Evolutionary conservation across 1,140 invertebrate species (phyloP).

Genomic region (Anadara kagoshimensis): DNA sequence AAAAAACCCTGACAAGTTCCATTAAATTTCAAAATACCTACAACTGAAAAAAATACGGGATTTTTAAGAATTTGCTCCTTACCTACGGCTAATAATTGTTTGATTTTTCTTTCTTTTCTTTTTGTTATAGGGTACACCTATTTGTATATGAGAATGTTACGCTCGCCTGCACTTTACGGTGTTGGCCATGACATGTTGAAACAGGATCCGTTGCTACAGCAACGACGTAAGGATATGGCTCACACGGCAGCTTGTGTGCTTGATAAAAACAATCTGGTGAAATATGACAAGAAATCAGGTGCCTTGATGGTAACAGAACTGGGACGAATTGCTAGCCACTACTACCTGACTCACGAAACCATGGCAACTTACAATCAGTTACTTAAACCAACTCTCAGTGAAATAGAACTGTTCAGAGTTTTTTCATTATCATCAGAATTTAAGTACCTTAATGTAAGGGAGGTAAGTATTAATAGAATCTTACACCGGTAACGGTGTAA

Average conservation of each 20-base stretch:
- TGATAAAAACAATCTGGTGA: slow-evolving; percentile 93
- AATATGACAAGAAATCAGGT: slow-evolving; percentile 97
- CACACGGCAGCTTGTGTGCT: slow-evolving; percentile 95
- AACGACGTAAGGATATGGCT: slow-evolving; percentile 94
- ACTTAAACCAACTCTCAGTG: slow-evolving; percentile 95
- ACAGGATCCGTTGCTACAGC: slow-evolving; percentile 87
- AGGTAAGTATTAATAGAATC: slow-evolving; percentile 77
- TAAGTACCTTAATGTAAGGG: slow-evolving; percentile 83
- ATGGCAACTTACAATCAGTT: slow-evolving; percentile 98
- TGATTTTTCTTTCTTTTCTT: slow-evolving; percentile 22
- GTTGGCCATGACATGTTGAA: slow-evolving; percentile 84
- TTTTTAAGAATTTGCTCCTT: no score
- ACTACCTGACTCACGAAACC: slow-evolving; percentile 96
- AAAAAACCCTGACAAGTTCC: no score
- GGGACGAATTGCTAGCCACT: slow-evolving; percentile 96
- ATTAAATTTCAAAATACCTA: no score
- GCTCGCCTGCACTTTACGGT: slow-evolving; percentile 88
- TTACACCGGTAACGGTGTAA: no score
- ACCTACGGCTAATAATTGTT: no score
- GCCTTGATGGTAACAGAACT: slow-evolving; percentile 95
- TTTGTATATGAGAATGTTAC: slow-evolving; percentile 87
- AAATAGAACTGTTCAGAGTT: slow-evolving; percentile 99
- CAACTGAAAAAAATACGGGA: no score
- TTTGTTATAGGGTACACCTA: slow-evolving; percentile 86
- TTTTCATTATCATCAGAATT: slow-evolving; percentile 91